Conservation (phyloP, 1,140 invertebrate genomes). For the Drosophila ironensis region DNA sequence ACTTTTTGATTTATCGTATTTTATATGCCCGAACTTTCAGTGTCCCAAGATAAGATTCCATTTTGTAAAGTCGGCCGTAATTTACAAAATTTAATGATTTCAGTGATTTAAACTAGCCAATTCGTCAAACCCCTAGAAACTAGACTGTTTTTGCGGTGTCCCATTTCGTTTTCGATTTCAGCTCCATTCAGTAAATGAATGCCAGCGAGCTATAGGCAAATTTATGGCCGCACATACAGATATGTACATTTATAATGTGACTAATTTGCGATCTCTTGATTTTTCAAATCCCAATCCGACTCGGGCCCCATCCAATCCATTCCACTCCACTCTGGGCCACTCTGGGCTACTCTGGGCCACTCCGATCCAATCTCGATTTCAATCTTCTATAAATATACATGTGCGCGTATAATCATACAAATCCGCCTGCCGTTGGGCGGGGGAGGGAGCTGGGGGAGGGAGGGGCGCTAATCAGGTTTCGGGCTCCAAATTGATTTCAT, state of each 20-base stretch:
- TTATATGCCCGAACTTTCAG: no score
- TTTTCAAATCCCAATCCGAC: slow-evolving; percentile 23
- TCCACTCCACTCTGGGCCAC: slow-evolving; percentile 7
- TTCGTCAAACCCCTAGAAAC: neutral
- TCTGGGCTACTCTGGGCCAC: slow-evolving; percentile 10
- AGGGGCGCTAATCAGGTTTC: slow-evolving; percentile 70
- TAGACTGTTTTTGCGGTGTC: neutral
- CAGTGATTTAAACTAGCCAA: no score
- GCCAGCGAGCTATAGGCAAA: slow-evolving; percentile 47
- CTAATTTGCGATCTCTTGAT: slow-evolving; percentile 60
- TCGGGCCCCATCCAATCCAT: neutral
- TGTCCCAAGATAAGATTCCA: no score
- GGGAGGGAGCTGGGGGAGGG: no score
- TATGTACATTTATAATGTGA: slow-evolving; percentile 73
- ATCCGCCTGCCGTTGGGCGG: no score
- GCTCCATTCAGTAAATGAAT: slow-evolving; percentile 60
- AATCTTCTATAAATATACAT: neutral
- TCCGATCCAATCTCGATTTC: slow-evolving; percentile 10
- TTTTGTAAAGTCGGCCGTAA: no score
- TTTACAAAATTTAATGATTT: no score
- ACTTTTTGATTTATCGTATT: no score
- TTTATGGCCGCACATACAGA: slow-evolving; percentile 61
- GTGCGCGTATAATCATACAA: no score
- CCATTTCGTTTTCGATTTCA: slow-evolving; percentile 35
- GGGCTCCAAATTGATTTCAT: slow-evolving; percentile 73